Evolutionary conservation across 2,888 invertebrate genomes (phyloP).

Genomic region (Spicauda simplicius): DNA sequence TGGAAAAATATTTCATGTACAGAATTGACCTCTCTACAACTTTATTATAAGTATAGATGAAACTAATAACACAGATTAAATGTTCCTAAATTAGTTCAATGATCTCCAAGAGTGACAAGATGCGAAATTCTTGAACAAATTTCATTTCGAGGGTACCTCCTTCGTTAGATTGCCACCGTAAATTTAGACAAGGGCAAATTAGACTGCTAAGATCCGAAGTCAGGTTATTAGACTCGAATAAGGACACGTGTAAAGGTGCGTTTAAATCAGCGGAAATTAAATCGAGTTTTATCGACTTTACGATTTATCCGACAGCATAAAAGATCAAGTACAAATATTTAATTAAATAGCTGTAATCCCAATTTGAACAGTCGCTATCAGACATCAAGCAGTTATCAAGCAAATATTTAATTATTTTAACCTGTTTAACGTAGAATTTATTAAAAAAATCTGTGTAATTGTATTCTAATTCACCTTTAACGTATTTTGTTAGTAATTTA

Average conservation of each 20-base stretch:
- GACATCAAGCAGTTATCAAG: too few relatives aligned
- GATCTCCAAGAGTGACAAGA: constrained; percentile 37
- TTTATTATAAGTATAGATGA: too few relatives aligned
- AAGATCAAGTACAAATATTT: neutral
- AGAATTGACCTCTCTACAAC: too few relatives aligned
- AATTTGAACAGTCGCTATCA: too few relatives aligned
- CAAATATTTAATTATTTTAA: too few relatives aligned
- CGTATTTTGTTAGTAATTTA: too few relatives aligned
- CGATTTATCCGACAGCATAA: neutral
- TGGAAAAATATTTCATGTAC: too few relatives aligned
- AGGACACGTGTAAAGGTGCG: constrained; percentile 11
- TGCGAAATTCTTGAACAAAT: constrained; percentile 43
- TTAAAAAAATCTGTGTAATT: too few relatives aligned
- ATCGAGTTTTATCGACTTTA: neutral
- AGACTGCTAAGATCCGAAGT: constrained; percentile 51
- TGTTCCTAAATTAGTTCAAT: neutral
- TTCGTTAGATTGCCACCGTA: constrained; percentile 59
- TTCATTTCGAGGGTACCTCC: constrained; percentile 51
- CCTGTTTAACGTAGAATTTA: too few relatives aligned
- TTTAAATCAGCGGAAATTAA: constrained; percentile 14
- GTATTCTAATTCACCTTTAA: too few relatives aligned
- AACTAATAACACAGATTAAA: too few relatives aligned
- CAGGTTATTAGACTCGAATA: constrained; percentile 49
- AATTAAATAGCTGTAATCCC: neutral
- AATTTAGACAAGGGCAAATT: constrained; percentile 61